Base-by-base conservation (phyloP, 2,797 vertebrate species). In the Gobionotothen gibberifrons region DNA sequence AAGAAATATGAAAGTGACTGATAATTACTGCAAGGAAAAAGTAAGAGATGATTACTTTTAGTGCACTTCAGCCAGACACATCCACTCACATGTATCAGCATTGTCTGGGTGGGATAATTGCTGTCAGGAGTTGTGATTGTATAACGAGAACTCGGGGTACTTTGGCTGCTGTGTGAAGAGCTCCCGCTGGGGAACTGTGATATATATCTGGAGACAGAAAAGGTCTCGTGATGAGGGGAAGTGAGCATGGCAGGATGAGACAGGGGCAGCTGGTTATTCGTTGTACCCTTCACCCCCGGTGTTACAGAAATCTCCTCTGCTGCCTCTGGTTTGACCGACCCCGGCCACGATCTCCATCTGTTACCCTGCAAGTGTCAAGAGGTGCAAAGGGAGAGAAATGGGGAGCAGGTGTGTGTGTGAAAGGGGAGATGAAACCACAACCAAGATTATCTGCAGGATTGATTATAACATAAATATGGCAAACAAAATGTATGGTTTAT, bases 281-380 rank as follows among this genome's bases (percentile, higher is more conserved):
- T 51, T 71, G 74, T 79, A 87, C 74, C 87, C 85, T 91, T 89
- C 86, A 84, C 62, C 81, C 82, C 87, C 52, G 74, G 77, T 84
- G 83, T 85, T 85, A 56, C 62, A 85, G 68, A 89, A 89, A 88
- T 89, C 88, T 90, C 76, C 83, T 90, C 72, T 71, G 76, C 87
- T 86, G 87, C 90, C 87, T 87, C 83, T 83, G 85, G 82, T 83
- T 76, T 83, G 83, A 90, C 87, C 75, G 86, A 82, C 84, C 26
- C 87, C 16, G 32, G 81, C 72, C 79, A 84, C 83, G 83, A 75
- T 70, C 87, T 87, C 90, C 90, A 93, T 93, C 92, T 92, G 90
- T 90, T 93, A 85, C 79, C 84, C 73, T 89, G 80, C 60, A 87
- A 90, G 90, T 90, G 89, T 88, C 89, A 86, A 67, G 76, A 85